Evolutionary conservation across 2,113 vertebrate genomes (phyloP).

Genomic region (Alaudala cheleensis): DNA sequence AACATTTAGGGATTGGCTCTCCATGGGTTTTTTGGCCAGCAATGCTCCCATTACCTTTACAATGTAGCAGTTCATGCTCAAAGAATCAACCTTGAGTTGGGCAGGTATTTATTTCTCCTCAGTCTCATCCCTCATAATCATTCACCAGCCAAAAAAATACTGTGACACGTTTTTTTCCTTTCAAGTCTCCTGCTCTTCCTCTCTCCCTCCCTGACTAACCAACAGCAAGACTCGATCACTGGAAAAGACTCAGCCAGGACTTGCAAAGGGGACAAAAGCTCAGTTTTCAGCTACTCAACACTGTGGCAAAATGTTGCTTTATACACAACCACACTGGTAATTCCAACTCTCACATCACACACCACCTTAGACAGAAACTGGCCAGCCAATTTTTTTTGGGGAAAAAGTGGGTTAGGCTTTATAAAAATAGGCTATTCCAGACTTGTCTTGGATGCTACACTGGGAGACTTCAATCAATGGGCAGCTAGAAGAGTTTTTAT

Average conservation of each 20-base stretch:
- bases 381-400: not conserved
- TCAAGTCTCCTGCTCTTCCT: not conserved
- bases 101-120: not conserved
- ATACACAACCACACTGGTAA: not conserved
- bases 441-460: not conserved
- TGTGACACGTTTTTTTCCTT: fast-evolving
- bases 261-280: not conserved
- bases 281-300: not conserved
- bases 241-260: not conserved
- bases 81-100: not conserved
- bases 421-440: not conserved
- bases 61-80: not conserved
- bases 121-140: not conserved
- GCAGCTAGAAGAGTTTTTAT: not conserved
- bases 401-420: not conserved
- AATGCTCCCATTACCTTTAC: not conserved
- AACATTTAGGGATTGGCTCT: not conserved
- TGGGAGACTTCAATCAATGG: not conserved
- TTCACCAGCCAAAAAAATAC: not conserved
- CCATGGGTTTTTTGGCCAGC: not conserved
- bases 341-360: not conserved
- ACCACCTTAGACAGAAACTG: not conserved
- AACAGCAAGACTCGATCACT: not conserved
- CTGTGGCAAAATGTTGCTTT: not conserved
- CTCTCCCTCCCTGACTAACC: not conserved